Percentiles rank a stretch among this genome's conserved stretches.
Conservation (phyloP, 2,113 vertebrate species). For the Mandrillus leucophaeus region DNA sequence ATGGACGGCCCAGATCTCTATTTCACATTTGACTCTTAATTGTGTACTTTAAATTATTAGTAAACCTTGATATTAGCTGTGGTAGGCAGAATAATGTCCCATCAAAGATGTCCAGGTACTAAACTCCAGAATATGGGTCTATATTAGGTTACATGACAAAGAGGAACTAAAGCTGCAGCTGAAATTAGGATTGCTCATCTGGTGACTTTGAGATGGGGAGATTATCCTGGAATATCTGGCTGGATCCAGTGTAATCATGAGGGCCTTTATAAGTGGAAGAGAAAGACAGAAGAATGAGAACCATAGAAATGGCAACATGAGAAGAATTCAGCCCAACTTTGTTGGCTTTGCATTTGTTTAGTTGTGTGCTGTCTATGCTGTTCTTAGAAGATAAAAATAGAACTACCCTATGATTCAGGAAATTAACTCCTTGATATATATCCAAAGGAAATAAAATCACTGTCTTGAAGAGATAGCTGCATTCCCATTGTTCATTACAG, state of each 20-base stretch:
- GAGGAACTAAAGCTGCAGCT: neutral
- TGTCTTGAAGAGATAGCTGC: neutral
- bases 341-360: neutral
- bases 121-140: neutral
- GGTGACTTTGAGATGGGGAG: neutral
- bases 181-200: neutral
- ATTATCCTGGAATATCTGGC: neutral
- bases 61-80: neutral
- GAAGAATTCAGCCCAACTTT: neutral
- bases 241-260: fast-evolving
- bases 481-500: neutral
- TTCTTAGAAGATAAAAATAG: neutral
- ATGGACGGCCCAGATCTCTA: neutral
- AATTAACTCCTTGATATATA: neutral
- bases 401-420: neutral
- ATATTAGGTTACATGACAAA: neutral
- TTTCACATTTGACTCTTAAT: neutral
- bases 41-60: neutral
- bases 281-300: neutral
- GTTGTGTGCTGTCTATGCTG: neutral
- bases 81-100: neutral
- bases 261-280: neutral
- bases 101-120: neutral
- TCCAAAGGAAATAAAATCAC: neutral
- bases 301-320: neutral